Conservation (phyloP, 92 coral and sea anemone genomes). For the Montipora capitata region DNA sequence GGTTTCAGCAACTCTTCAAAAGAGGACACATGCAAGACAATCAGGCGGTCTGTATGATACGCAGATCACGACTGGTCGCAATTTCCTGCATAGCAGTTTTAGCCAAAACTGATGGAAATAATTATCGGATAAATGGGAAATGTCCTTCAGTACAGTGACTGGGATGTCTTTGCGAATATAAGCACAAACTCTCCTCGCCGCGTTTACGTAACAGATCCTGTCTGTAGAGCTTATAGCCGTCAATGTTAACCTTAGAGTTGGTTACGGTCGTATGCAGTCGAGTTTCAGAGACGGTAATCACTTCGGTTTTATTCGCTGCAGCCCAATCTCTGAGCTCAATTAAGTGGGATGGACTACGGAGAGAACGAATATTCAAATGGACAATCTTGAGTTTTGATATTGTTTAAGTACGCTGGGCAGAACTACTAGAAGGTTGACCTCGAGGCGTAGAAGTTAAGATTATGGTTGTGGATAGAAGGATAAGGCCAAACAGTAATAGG, state of each 20-base stretch:
- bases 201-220: not conserved
- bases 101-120: not conserved
- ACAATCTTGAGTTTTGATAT: constrained; percentile 20
- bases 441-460: constrained; percentile 9
- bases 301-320: no score
- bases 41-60: no score
- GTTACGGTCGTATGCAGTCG: no score
- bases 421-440: not conserved
- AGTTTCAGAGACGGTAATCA: no score
- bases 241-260: no score
- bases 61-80: no score
- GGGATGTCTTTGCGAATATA: not conserved
- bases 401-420: not conserved
- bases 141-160: not conserved
- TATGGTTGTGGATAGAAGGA: constrained; percentile 18
- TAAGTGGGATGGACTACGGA: no score
- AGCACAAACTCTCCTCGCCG: constrained; percentile 28
- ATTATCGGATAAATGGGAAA: not conserved
- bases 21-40: no score
- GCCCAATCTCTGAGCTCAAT: no score
- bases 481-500: constrained; percentile 1
- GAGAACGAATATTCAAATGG: no score
- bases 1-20: no score
- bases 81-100: no score
- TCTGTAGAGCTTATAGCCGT: constrained; percentile 50